Percentiles rank a stretch among this genome's conserved stretches.
Conservation (phyloP, 2,888 invertebrate species). For the Sinodicranocentrus sp. region DNA sequence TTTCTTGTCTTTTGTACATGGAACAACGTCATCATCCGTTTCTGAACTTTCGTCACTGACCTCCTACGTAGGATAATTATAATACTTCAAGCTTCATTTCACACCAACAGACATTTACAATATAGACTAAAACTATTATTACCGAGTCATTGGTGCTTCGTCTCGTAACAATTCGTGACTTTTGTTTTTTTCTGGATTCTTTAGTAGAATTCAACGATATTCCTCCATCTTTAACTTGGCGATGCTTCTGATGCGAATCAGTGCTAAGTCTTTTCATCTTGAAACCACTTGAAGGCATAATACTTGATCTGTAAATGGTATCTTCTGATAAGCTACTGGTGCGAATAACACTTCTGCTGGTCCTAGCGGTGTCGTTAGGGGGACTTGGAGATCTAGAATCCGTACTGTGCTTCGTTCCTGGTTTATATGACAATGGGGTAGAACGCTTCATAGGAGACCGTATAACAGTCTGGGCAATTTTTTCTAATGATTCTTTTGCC, state of each 20-base stretch:
- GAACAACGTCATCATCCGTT: conserved; percentile 31
- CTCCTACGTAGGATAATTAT: conserved; percentile 1
- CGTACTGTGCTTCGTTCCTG: background rate
- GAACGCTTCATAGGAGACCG: background rate
- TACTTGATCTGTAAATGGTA: background rate
- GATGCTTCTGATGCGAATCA: background rate
- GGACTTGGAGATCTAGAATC: conserved; percentile 49
- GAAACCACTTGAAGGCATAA: background rate
- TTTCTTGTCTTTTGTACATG: conserved; percentile 35
- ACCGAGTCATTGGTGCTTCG: conserved; percentile 11
- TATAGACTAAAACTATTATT: too few species aligned
- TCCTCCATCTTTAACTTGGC: background rate
- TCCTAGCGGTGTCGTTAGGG: background rate
- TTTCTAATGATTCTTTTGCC: conserved; percentile 1
- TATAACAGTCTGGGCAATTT: conserved; percentile 41
- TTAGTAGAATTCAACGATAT: background rate
- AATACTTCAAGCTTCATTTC: background rate
- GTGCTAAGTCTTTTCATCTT: conserved; percentile 28
- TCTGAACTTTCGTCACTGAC: conserved; percentile 27
- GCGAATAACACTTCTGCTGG: background rate
- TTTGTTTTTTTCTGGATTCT: conserved; percentile 23
- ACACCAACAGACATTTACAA: background rate
- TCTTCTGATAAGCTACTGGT: background rate
- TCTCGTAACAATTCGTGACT: conserved; percentile 2
- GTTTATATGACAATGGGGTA: background rate